Evolutionary conservation across 2,113 vertebrate species (phyloP).

Genomic region (Neotoma lepida): DNA sequence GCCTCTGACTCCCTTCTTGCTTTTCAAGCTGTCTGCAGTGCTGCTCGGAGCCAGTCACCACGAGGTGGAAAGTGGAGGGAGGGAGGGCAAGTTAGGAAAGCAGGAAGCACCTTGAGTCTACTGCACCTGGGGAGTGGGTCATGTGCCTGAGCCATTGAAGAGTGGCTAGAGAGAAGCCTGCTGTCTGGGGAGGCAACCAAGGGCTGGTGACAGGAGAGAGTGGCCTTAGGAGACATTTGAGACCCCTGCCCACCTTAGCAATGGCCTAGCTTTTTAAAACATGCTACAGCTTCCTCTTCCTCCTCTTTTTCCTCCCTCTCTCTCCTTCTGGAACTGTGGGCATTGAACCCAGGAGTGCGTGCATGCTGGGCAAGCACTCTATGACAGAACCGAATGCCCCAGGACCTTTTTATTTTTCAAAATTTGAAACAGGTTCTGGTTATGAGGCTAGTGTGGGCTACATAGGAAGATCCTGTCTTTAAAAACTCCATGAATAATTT

Average conservation of each 20-base stretch:
- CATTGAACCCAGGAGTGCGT: not conserved
- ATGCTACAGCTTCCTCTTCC: not conserved
- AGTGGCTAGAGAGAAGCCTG: not conserved
- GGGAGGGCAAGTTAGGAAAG: not conserved
- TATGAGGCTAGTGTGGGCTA: not conserved
- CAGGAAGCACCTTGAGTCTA: not conserved
- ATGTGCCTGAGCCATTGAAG: not conserved
- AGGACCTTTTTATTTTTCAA: not conserved
- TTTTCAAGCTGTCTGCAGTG: not conserved
- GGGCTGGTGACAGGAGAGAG: not conserved
- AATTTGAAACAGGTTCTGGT: not conserved
- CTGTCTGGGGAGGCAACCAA: not conserved
- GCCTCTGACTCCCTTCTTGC: not conserved
- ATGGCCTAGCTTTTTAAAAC: not conserved
- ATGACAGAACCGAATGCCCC: not conserved
- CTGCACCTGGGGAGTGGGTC: not conserved
- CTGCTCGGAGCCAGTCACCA: not conserved
- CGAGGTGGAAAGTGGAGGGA: not conserved
- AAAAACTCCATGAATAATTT: not conserved
- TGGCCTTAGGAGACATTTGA: not conserved
- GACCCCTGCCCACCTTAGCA: not conserved
- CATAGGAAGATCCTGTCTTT: not conserved
- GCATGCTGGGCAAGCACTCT: not conserved
- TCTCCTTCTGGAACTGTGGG: not conserved
- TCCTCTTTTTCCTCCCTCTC: not conserved